Evolutionary conservation across 2,797 vertebrate species (phyloP), one percentile per base, ranked within the genome.

Genomic region (Melanotaenia parkinsoni): DNA sequence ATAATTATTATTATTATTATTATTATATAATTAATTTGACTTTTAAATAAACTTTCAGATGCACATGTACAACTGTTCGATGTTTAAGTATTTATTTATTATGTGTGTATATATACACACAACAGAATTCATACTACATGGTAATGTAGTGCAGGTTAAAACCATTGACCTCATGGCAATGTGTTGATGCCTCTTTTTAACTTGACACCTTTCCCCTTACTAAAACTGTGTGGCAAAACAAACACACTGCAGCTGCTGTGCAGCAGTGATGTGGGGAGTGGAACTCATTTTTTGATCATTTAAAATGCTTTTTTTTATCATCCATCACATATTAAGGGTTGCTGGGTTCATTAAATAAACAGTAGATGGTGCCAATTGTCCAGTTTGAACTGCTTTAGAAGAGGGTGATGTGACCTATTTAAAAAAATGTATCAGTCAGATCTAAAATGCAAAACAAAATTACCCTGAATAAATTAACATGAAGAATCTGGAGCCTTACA

Each of bases 211-310:
- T 11, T 13, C 26, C 47, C 8, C n/a, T n/a, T 18, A 9, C 45
- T 47, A 47, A 18, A 6, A 28, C 64, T 13, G 14, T 33, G 43
- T 1, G 5, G 58, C 28, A 40, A 67, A 68, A 59, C 51, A 70
- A 74, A 70, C 56, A 57, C 53, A 30, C n/a, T n/a, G 30, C 64
- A 67, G 64, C 64, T 67, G 64, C 37, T 59, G 18, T 58, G 47
- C 0, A 8, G 47, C 47, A n/a, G 3, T 47, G 18, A 8, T n/a
- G 18, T 20, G 5, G 18, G n/a, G 8, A 47, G 14, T 43, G 38
- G 2, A 43, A 43, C 33, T 35, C 33, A 35, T 35, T 35, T 35
- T 7, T 35, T 35, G 9, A 35, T 35, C 33, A 38, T 38, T 3
- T 38, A 38, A 38, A 38, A 12, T 38, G 9, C 3, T 40, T 40